A percentile compares a stretch with the other conserved stretches of the same genome.
Evolutionary conservation across 2,888 invertebrate species (phyloP).

Genomic region (Chymomyza fuscimana): DNA sequence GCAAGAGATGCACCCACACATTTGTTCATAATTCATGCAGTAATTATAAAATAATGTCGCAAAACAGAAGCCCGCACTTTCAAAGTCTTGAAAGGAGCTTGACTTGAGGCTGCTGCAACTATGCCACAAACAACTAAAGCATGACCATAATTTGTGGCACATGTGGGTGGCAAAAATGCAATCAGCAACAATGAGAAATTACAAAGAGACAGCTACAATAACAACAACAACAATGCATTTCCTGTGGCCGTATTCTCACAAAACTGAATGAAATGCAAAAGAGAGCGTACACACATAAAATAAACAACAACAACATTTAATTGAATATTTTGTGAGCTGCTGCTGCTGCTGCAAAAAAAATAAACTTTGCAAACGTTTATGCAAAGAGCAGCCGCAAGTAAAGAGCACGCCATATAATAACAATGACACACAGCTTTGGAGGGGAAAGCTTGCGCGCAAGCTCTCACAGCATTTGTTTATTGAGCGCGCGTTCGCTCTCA

Average conservation of each 20-base stretch:
- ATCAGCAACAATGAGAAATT: slow-evolving; percentile 69
- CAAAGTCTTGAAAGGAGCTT: background rate
- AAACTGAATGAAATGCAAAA: slow-evolving; percentile 18
- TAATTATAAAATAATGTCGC: background rate
- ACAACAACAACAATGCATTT: slow-evolving; percentile 11
- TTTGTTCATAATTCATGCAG: background rate
- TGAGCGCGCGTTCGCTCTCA: slow-evolving; percentile 40
- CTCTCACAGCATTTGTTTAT: background rate
- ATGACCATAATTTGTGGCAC: slow-evolving; percentile 1
- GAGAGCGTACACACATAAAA: slow-evolving; percentile 7
- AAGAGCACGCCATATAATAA: background rate
- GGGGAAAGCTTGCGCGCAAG: slow-evolving; percentile 34
- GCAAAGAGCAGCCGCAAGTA: slow-evolving; percentile 41
- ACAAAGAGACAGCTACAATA: slow-evolving; percentile 35
- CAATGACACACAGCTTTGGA: slow-evolving; percentile 5
- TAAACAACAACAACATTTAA: slow-evolving; percentile 33
- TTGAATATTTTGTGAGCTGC: slow-evolving; percentile 33
- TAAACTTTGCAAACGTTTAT: slow-evolving; percentile 45
- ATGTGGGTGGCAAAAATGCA: slow-evolving; percentile 47
- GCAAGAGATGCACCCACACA: slow-evolving; percentile 10
- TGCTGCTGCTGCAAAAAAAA: background rate
- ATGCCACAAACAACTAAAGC: background rate
- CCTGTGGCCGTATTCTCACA: slow-evolving; percentile 5
- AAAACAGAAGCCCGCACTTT: background rate
- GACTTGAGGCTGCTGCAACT: background rate